Evolutionary conservation across 2,797 vertebrate genomes (phyloP), one percentile per base, ranked within the genome.

Genomic region (Tachyglossus aculeatus): DNA sequence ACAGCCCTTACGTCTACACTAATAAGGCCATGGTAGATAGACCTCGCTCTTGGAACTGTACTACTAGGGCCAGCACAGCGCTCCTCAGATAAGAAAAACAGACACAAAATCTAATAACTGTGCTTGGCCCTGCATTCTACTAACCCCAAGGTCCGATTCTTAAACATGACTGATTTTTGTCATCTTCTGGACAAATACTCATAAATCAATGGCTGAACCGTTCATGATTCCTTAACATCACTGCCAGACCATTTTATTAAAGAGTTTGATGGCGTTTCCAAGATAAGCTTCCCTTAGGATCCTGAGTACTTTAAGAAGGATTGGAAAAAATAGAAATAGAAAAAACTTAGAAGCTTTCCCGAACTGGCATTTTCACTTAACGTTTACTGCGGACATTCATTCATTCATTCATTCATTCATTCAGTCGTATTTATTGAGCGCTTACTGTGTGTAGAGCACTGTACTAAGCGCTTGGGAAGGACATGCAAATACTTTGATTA

Each of bases 141-240:
- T 47, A 59, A 57, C 18, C 38, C 55, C n/a, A 13, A 45, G 15
- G 34, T 33, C 13, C 16, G 78, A 16, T 18, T 39, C 24, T 68
- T 61, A 51, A 67, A 51, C 63, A 29, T 52, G 24, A 44, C 64
- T 67, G 36, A 48, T 69, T 73, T 58, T 85, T 77, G 33, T 18
- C 33, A 38, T 71, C 32, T 55, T 66, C 72, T 68, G 53, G 43
- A 3, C 47, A 66, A 45, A 51, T 69, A 24, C 15, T 71, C 78
- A 80, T 73, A 80, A 88, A 79, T 69, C 9, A 41, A 50, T 58
- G 74, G n/a, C 71, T 61, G 63, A 83, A 71, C 78, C 50, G 18
- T 7, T 5, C 21, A 3, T 7, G 41, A 60, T 11, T n/a, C 10
- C 19, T 16, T 6, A 47, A 38, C 25, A 9, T 33, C 71, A 76